A percentile compares a stretch with the other conserved stretches of the same genome.
phyloP scores from a whole-genome alignment of 2,797 vertebrate species.

The Rhinatrema bivittatum region DNA sequence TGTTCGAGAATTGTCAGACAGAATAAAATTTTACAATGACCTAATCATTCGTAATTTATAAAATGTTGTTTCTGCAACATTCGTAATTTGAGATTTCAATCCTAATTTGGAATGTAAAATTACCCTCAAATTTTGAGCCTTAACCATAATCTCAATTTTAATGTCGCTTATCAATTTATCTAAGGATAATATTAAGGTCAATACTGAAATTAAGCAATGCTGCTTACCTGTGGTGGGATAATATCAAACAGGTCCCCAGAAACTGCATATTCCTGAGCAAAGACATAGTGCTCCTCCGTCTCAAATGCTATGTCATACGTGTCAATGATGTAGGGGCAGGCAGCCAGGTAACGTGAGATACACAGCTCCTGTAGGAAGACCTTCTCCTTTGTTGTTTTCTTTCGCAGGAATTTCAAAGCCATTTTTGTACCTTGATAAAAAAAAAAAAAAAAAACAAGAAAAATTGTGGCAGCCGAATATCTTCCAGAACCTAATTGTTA shows the following conservation, averaged over 20 bases:
- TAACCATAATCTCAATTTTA: too few species aligned
- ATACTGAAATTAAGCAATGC: too few species aligned
- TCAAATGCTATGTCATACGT: constrained; percentile 75
- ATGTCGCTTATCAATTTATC: too few species aligned
- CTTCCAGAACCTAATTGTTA: too few species aligned
- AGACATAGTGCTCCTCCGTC: constrained; percentile 74
- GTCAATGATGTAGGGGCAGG: constrained; percentile 76
- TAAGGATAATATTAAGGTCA: too few species aligned
- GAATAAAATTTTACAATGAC: too few species aligned
- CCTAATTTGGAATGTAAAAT: too few species aligned
- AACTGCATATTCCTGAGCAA: constrained; percentile 74
- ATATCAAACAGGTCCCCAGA: constrained; percentile 79
- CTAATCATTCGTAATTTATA: too few species aligned
- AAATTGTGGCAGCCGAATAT: background rate
- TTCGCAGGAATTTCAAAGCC: constrained; percentile 75
- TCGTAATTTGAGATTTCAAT: too few species aligned
- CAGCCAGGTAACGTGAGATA: constrained; percentile 71
- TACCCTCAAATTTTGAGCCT: too few species aligned
- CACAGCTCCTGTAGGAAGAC: constrained; percentile 74
- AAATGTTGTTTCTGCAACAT: too few species aligned
- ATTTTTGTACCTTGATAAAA: constrained; percentile 58
- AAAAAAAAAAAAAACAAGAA: background rate
- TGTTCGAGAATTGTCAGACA: too few species aligned
- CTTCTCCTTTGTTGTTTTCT: constrained; percentile 77
- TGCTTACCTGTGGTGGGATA: constrained; percentile 72